Percentiles rank a stretch among this genome's conserved stretches.
These are phyloP conservation scores for Barbus barbus DNA, from an alignment of 2,113 vertebrate genomes.

Conservation along the genomic window DNA sequence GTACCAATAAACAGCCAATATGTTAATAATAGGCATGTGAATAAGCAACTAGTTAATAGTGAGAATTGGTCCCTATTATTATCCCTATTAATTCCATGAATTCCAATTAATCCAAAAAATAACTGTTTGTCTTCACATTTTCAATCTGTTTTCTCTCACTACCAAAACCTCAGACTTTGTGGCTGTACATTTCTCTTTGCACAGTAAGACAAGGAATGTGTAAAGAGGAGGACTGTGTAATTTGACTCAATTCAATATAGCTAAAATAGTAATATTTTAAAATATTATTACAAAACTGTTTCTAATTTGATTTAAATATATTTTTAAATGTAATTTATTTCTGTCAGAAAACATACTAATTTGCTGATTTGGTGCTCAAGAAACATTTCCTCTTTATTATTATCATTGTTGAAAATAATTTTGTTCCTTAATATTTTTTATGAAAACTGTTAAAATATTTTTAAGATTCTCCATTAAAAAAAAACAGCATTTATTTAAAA, in stretches of 20 bases:
- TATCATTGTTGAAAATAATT: not conserved
- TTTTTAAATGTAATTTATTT: too few relatives aligned
- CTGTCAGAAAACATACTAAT: not conserved
- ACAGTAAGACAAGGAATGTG: not conserved
- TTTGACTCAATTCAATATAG: too few relatives aligned
- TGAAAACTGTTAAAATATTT: too few relatives aligned
- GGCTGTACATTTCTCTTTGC: not conserved
- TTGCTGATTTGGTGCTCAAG: not conserved
- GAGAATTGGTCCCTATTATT: too few relatives aligned
- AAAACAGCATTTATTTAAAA: too few relatives aligned
- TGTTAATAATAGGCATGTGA: too few relatives aligned
- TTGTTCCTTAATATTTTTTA: not conserved
- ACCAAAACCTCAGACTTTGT: not conserved
- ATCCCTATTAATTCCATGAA: too few relatives aligned
- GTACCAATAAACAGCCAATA: too few relatives aligned
- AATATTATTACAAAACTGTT: not conserved
- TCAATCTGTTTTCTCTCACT: not conserved
- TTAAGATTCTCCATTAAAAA: too few relatives aligned
- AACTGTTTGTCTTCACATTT: not conserved
- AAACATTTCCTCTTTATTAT: not conserved
- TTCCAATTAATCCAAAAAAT: not conserved
- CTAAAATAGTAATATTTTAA: not conserved
- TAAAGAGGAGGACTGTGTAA: not conserved
- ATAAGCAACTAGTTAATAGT: too few relatives aligned
- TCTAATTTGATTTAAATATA: too few relatives aligned